A percentile compares a stretch with the other conserved stretches of the same genome.
Conservation (phyloP, 23 tunicate genomes). For the Styela plicata region DNA sequence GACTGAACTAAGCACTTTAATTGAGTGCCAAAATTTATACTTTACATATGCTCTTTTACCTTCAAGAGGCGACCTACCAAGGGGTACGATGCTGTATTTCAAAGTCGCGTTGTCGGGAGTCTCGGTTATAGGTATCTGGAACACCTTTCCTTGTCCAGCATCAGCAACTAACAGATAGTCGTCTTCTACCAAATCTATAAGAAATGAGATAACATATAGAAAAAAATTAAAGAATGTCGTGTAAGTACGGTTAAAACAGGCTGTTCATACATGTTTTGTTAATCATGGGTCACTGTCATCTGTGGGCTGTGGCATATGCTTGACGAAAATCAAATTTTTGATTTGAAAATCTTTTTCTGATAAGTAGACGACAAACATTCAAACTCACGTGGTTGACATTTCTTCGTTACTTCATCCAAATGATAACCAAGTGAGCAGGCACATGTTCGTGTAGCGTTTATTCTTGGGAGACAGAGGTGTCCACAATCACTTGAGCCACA, state of each 20-base stretch:
- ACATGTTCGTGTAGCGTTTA: conserved; percentile 50
- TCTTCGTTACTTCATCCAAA: neutral
- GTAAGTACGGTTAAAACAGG: neutral
- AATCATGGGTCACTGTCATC: neutral
- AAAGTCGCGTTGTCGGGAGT: neutral
- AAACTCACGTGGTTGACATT: conserved; percentile 3
- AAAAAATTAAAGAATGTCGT: too few species aligned
- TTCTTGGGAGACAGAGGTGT: conserved; percentile 77
- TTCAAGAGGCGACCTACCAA: conserved; percentile 6
- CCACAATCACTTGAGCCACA: conserved; percentile 43
- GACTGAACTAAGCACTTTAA: too few species aligned
- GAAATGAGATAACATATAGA: too few species aligned
- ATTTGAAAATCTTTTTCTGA: neutral
- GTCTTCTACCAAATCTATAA: conserved; percentile 30
- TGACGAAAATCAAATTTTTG: neutral
- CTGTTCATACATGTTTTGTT: neutral
- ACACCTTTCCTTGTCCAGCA: conserved; percentile 74
- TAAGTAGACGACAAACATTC: neutral
- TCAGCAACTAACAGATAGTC: conserved; percentile 51
- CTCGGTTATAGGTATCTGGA: conserved; percentile 40
- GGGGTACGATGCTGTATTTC: conserved; percentile 29
- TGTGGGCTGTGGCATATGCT: neutral
- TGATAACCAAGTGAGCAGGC: conserved; percentile 70
- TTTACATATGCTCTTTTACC: neutral
- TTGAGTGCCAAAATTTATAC: too few species aligned